Conservation (phyloP, 2,113 vertebrate species). For the Corythaeola cristata region DNA sequence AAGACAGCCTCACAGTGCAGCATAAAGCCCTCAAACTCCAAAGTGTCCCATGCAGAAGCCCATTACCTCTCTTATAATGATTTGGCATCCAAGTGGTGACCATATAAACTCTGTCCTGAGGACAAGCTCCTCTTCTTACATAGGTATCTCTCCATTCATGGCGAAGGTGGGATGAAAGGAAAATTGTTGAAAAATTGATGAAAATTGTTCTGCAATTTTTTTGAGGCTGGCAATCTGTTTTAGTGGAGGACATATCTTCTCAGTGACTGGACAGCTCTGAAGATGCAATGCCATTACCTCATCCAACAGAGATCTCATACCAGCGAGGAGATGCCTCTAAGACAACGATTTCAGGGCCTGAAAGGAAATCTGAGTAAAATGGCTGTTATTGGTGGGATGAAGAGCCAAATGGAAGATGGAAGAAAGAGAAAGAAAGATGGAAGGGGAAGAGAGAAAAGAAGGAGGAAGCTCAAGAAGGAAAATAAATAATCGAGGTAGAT, state of each 20-base stretch:
- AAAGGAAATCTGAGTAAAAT: background rate
- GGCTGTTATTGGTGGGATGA: background rate
- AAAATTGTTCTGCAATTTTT: fast-evolving
- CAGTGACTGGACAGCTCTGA: background rate
- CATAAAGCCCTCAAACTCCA: background rate
- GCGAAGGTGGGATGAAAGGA: background rate
- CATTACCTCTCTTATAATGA: background rate
- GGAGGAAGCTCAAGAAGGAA: background rate
- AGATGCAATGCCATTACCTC: background rate
- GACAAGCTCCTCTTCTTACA: background rate
- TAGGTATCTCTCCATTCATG: background rate
- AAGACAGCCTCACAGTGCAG: background rate
- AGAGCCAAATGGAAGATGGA: background rate
- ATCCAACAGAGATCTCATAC: background rate
- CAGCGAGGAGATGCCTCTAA: background rate
- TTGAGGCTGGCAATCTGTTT: background rate
- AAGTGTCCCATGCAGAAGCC: background rate
- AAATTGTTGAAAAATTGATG: too few relatives aligned
- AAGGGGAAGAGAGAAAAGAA: background rate
- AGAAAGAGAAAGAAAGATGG: background rate
- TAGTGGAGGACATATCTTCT: background rate
- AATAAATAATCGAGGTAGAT: background rate
- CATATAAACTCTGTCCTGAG: background rate
- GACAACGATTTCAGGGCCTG: background rate
- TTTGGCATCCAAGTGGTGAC: background rate